A percentile compares a stretch with the other conserved stretches of the same genome.
Conservation (phyloP, 2,888 invertebrate genomes). For the Cantharis nigra region DNA sequence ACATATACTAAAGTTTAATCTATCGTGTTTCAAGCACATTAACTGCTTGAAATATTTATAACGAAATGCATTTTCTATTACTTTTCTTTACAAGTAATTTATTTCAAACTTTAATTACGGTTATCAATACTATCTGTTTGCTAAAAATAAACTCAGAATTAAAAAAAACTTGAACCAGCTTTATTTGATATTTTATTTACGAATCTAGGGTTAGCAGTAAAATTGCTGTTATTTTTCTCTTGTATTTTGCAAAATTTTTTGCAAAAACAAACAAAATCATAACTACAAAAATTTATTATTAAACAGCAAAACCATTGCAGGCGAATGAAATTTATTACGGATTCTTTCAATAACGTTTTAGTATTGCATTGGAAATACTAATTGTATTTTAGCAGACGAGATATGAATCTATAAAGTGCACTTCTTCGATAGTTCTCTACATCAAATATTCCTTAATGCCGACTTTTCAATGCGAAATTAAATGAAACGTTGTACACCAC, state of each 20-base stretch:
- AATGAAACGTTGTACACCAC: too few species aligned
- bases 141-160: not conserved
- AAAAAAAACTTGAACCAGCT: not conserved
- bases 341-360: not conserved
- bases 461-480: too few species aligned
- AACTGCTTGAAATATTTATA: not conserved
- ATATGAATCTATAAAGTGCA: too few species aligned
- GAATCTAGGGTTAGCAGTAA: not conserved
- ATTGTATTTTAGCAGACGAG: too few species aligned
- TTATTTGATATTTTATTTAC: not conserved
- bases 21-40: not conserved
- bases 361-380: not conserved
- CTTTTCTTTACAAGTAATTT: not conserved
- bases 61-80: not conserved
- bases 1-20: not conserved
- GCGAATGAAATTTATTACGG: too few species aligned
- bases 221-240: not conserved
- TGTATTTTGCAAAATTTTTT: not conserved
- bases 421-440: too few species aligned
- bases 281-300: not conserved
- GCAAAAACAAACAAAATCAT: not conserved
- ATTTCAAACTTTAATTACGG: not conserved
- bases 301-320: too few species aligned
- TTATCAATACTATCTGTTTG: not conserved
- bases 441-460: too few species aligned